A percentile compares a stretch with the other conserved stretches of the same genome.
Conservation (phyloP, 2,797 vertebrate species). For the Simalia tracyae region DNA sequence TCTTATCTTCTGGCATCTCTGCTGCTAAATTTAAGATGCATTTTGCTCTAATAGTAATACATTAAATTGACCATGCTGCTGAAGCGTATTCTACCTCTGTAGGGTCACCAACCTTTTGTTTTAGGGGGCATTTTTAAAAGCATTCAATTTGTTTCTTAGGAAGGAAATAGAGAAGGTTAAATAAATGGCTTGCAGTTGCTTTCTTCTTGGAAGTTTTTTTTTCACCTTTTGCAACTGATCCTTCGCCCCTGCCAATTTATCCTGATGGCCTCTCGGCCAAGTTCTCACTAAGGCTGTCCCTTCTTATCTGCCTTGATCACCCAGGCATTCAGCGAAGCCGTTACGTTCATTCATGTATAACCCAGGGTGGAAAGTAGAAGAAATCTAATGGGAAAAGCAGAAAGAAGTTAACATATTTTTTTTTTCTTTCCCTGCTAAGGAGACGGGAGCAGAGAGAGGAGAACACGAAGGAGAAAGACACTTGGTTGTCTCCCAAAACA, state of each 20-base stretch:
- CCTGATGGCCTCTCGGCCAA: not conserved
- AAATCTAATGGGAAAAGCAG: not conserved
- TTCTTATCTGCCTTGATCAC: not conserved
- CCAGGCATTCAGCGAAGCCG: not conserved
- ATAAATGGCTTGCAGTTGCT: not conserved
- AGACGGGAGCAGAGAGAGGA: conserved; percentile 71
- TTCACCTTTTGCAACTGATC: not conserved
- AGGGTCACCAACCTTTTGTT: not conserved
- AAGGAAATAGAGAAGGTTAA: not conserved
- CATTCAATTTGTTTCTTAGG: not conserved
- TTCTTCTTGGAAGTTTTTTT: not conserved
- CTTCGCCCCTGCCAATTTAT: not conserved
- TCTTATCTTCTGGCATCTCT: not conserved
- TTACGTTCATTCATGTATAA: not conserved
- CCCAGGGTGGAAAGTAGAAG: not conserved
- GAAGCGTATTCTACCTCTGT: not conserved
- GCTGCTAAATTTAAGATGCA: not conserved
- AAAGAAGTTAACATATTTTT: not conserved
- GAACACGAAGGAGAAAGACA: conserved; percentile 67
- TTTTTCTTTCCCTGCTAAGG: conserved; percentile 65
- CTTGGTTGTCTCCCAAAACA: conserved; percentile 70
- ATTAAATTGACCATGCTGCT: not conserved
- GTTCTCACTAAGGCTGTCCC: not conserved
- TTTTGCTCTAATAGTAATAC: not conserved
- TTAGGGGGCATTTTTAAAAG: not conserved